Evolutionary conservation across 2,888 invertebrate genomes (phyloP).

Genomic region (Diaphora mendica): DNA sequence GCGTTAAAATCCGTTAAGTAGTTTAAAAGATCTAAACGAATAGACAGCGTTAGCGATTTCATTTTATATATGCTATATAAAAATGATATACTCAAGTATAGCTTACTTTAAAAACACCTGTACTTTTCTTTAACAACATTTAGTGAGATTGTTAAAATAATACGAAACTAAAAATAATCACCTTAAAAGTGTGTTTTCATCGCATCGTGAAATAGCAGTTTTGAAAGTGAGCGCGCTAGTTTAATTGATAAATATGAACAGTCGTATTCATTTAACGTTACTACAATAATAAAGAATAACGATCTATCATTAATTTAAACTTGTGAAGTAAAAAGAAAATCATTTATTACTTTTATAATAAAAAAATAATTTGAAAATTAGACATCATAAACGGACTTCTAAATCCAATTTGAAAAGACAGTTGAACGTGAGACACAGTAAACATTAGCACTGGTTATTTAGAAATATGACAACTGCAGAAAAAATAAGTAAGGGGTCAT

Average conservation of each 20-base stretch:
- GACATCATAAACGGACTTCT: not conserved
- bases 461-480: no score
- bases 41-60: no score
- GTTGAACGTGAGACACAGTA: no score
- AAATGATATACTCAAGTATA: no score
- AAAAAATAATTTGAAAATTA: not conserved
- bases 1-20: no score
- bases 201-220: not conserved
- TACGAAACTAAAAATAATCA: slow-evolving; percentile 4
- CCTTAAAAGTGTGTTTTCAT: slow-evolving; percentile 10
- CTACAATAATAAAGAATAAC: slow-evolving; percentile 28
- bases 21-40: no score
- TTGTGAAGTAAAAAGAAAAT: slow-evolving; percentile 41
- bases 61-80: no score
- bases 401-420: not conserved
- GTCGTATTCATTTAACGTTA: slow-evolving; percentile 34
- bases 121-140: no score
- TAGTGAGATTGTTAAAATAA: slow-evolving; percentile 5
- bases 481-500: no score
- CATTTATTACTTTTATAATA: not conserved
- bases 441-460: no score
- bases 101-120: no score
- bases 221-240: slow-evolving; percentile 26
- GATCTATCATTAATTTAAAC: slow-evolving; percentile 31
- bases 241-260: slow-evolving; percentile 29